Evolutionary conservation across 2,888 invertebrate species (phyloP).

Genomic region (Poecilus cupreus): DNA sequence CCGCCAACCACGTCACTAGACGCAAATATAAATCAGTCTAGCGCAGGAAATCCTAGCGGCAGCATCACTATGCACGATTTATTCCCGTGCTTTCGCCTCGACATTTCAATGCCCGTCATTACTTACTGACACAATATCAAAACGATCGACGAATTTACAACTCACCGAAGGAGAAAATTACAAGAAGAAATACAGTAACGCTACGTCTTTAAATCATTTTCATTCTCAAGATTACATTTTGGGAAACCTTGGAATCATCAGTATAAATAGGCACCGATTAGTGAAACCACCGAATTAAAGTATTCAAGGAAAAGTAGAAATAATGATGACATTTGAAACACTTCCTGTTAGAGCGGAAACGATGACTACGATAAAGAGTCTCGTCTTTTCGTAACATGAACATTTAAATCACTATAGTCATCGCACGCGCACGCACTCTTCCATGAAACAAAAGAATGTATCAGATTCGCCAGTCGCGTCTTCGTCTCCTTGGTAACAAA

Average conservation of each 20-base stretch:
- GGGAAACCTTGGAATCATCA: too few relatives aligned
- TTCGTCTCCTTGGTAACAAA: not conserved
- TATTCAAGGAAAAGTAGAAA: conserved; percentile 7
- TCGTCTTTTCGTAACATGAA: conserved; percentile 1
- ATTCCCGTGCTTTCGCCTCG: not conserved
- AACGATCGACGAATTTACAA: not conserved
- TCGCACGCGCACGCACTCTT: conserved; percentile 25
- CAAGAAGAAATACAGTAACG: not conserved
- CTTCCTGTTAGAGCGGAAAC: conserved; percentile 12
- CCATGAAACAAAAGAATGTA: not conserved
- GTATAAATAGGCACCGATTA: conserved; percentile 7
- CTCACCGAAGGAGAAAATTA: not conserved
- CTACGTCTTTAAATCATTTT: too few relatives aligned
- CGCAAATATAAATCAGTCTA: conserved; percentile 57
- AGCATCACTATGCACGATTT: conserved; percentile 45
- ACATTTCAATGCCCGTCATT: conserved; percentile 1
- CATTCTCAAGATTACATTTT: too few relatives aligned
- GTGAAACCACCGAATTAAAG: not conserved
- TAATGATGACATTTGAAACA: conserved; percentile 13
- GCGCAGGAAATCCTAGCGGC: conserved; percentile 52
- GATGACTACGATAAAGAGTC: conserved; percentile 12
- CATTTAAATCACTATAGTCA: not conserved
- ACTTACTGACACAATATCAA: conserved; percentile 12
- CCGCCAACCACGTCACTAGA: conserved; percentile 36
- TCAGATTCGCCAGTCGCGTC: conserved; percentile 6